Evolutionary conservation across 1,140 invertebrate genomes (phyloP).

Genomic region (Leptopilina clavipes): DNA sequence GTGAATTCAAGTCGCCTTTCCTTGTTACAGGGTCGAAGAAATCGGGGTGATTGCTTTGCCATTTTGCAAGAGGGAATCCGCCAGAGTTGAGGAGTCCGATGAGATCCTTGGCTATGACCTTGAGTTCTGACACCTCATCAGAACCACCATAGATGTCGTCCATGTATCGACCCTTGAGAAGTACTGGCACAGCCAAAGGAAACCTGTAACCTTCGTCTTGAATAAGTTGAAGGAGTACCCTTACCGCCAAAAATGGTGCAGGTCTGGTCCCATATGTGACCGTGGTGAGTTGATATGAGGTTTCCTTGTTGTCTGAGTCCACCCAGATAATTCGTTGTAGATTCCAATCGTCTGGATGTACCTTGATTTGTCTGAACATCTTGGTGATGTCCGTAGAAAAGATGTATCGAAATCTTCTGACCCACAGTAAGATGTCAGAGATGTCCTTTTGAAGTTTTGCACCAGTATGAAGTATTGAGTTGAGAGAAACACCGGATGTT

Average conservation of each 20-base stretch:
- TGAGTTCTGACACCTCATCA: too few relatives aligned
- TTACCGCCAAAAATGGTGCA: conserved; percentile 29
- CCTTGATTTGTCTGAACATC: conserved; percentile 35
- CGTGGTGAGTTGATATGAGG: conserved; percentile 13
- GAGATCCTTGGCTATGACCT: too few relatives aligned
- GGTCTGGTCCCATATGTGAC: conserved; percentile 36
- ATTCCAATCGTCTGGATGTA: background rate
- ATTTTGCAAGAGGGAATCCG: too few relatives aligned
- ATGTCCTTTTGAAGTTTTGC: conserved; percentile 1
- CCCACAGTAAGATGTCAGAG: background rate
- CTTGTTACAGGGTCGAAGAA: too few relatives aligned
- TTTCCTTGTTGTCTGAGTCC: background rate
- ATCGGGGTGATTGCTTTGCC: too few relatives aligned
- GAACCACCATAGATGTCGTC: background rate
- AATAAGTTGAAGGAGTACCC: too few relatives aligned
- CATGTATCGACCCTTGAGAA: background rate
- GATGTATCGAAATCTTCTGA: background rate
- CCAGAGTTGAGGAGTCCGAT: too few relatives aligned
- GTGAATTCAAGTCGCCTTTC: too few relatives aligned
- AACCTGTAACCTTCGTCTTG: too few relatives aligned
- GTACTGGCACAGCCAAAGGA: background rate
- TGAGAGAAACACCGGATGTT: background rate
- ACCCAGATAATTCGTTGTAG: conserved; percentile 33
- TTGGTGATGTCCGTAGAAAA: conserved; percentile 35
- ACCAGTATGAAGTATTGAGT: background rate